Percentiles rank a stretch among this genome's conserved stretches.
Conservation (phyloP, 2,888 invertebrate genomes). For the Polydesmus complanatus region DNA sequence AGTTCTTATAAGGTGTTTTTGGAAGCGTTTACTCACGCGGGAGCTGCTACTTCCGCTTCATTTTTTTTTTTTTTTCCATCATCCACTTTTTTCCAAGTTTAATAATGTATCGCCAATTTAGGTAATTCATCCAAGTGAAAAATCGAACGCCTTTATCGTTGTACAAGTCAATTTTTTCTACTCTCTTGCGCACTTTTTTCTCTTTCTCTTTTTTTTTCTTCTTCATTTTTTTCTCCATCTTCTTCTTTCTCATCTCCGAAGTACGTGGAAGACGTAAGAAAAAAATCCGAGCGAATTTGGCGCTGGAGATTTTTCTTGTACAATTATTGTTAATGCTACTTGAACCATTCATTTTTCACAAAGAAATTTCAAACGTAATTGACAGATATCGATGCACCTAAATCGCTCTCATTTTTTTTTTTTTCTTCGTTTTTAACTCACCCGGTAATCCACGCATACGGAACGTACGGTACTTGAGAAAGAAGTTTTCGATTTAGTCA, state of each 20-base stretch:
- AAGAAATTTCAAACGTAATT: background rate
- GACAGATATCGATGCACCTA: background rate
- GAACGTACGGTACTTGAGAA: too few relatives aligned
- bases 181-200: too few relatives aligned
- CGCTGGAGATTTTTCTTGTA: background rate
- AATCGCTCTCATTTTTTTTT: too few relatives aligned
- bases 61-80: too few relatives aligned
- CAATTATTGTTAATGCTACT: background rate
- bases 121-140: background rate
- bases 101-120: background rate
- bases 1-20: too few relatives aligned
- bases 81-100: background rate
- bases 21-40: too few relatives aligned
- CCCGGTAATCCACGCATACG: too few relatives aligned
- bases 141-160: background rate
- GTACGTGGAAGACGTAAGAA: background rate
- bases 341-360: background rate
- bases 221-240: background rate
- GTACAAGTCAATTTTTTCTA: background rate
- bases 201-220: background rate
- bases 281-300: background rate
- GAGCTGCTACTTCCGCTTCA: too few relatives aligned
- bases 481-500: too few relatives aligned
- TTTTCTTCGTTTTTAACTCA: too few relatives aligned
- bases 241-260: background rate